Base-by-base conservation (phyloP, 2,797 vertebrate species). In the Sebastiscus albofasciatus region DNA sequence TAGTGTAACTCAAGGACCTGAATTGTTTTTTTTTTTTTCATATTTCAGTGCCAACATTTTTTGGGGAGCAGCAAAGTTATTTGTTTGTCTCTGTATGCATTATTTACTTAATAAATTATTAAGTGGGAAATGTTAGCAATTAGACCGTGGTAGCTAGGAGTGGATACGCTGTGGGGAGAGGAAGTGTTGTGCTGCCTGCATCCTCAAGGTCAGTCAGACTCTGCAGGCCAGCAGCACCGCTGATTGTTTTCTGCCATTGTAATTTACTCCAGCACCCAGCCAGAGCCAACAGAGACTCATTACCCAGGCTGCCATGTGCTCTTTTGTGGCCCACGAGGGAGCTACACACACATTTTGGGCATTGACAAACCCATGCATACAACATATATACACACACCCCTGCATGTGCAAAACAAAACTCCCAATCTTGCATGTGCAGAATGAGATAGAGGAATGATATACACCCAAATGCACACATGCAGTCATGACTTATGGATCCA, bases 231-330 rank as follows among this genome's bases (percentile, higher is more conserved):
- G 80, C 79, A 65, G 73, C 67, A 82, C 69, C 8, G 2, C 75
- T 92, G 91, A 94, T 94, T 95, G 92, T 93, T 94, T 92, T 92
- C 87, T 86, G 80, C 80, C 82, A 77, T 77, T 87, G 86, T 87
- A 81, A 93, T 92, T 94, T 89, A 88, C 82, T 89, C 68, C 61
- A 67, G 71, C 83, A 66, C 86, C 83, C 81, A 87, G 87, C 80
- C 77, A 67, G 71, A 76, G 79, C 82, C 92, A 83, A 79, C 76
- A 82, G 80, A 92, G 84, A 79, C 90, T 93, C 92, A 94, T 95
- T 94, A 94, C 88, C 80, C 71, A 86, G 26, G 82, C 86, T 77
- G 85, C 87, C 68, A 71, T 90, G 87, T 88, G 85, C 87, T 90
- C 77, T 66, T 86, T 79, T 81, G 84, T 80, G 61, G 83, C 85